phyloP scores from a whole-genome alignment of 1,140 invertebrate genomes.

The Periplaneta americana region DNA sequence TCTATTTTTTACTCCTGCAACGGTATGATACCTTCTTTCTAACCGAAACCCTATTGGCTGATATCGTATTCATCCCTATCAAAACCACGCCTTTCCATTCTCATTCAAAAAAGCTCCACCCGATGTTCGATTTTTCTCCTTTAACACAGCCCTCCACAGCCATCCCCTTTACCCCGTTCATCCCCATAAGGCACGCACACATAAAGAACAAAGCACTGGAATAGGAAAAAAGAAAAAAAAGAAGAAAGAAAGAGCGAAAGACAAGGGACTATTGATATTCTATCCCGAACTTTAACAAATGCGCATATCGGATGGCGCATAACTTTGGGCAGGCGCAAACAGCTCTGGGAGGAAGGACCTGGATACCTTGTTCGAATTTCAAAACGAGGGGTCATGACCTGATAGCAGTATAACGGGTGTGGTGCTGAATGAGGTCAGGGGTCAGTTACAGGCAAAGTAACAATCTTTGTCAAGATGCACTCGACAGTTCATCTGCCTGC shows the following conservation, averaged over 20 bases:
- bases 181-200: neutral
- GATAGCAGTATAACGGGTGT: neutral
- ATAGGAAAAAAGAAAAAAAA: neutral
- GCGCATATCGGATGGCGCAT: neutral
- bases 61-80: neutral
- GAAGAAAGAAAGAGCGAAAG: neutral
- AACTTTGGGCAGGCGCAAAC: neutral
- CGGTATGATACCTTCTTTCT: neutral
- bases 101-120: neutral
- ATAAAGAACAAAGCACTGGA: neutral
- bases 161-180: neutral
- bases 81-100: neutral
- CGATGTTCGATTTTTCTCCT: neutral
- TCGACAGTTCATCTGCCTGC: too few relatives aligned
- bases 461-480: neutral
- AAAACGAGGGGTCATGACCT: neutral
- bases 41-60: neutral
- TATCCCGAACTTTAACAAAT: neutral
- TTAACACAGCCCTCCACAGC: neutral
- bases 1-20: neutral
- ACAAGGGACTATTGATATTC: neutral
- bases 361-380: neutral
- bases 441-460: neutral
- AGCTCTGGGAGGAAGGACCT: neutral
- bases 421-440: neutral